Conservation (phyloP, 2,113 vertebrate genomes). For the Cavia porcellus region DNA sequence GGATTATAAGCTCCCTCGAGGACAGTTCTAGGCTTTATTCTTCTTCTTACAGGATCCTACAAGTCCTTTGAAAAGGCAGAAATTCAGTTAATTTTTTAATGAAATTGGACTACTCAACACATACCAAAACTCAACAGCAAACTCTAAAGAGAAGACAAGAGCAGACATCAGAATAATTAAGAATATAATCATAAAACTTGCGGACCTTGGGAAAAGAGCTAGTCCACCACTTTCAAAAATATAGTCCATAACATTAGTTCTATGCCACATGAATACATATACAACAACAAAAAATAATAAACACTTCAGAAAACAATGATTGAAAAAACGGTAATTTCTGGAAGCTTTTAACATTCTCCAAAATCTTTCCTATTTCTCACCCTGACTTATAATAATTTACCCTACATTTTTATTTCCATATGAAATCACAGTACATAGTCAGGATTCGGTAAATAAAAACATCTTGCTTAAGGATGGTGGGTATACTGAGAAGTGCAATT, state of each 20-base stretch:
- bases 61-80: neutral
- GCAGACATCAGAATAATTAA: neutral
- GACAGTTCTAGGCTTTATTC: neutral
- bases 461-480: neutral
- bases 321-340: neutral
- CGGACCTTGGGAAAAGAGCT: neutral
- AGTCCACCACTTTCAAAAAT: neutral
- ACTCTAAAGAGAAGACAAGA: neutral
- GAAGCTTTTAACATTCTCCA: neutral
- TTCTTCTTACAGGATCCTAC: neutral
- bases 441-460: neutral
- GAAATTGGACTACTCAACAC: neutral
- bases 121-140: neutral
- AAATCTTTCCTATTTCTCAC: neutral
- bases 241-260: too few species aligned
- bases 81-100: neutral
- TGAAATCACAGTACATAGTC: neutral
- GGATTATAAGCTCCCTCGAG: neutral
- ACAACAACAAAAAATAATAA: neutral
- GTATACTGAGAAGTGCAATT: neutral
- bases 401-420: neutral
- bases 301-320: neutral
- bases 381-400: neutral
- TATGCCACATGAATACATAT: neutral
- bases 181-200: neutral